Base-by-base conservation (phyloP, 2,797 vertebrate species). In the Nannoperca australis region DNA sequence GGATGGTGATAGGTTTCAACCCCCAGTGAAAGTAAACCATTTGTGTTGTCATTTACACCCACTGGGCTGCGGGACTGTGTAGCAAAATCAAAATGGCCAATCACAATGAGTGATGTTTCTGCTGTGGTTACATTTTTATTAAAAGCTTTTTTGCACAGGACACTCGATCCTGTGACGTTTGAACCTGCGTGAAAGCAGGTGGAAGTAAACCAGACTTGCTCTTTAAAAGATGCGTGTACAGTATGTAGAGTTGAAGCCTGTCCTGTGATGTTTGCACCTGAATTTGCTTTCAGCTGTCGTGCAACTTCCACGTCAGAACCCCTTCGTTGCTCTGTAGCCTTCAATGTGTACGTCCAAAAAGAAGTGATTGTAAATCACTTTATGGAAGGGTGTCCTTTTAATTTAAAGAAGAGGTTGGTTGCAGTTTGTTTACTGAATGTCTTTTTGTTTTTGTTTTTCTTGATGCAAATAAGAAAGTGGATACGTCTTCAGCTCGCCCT, bases 331-430 rank as follows among this genome's bases (percentile, higher is more conserved):
- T 86, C 44, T 32, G 59, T 22, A 79, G 42, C 75, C 83, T 58
- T 78, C 47, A 10, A 65, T 78, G 76, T 88, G 65, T 65, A 34
- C 85, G 73, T 87, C 58, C 32, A 86, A 68, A 77, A 89, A 80
- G 70, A 90, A 87, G 79, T 91, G 90, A 94, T 91, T 92, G 91
- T 93, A 93, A 91, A 82, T 80, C 40, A 47, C 83, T 86, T 86
- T 85, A 81, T 79, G 72, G 32, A 82, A 75, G 58, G 76, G 73
- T 90, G 63, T 59, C 59, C 81, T 82, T 82, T 82, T 61, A 70
- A 71, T 75, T 70, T 71, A 83, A 83, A 81, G 75, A 60, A 51
- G 53, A 42, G 49, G 50, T 38, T 68, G 70, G 66, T 78, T 76
- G 69, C 79, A 79, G 71, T 88, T 82, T 44, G 30, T 79, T 65